Base-by-base conservation (phyloP, 1,140 invertebrate genomes). In the Trachymyrmex septentrionalis region DNA sequence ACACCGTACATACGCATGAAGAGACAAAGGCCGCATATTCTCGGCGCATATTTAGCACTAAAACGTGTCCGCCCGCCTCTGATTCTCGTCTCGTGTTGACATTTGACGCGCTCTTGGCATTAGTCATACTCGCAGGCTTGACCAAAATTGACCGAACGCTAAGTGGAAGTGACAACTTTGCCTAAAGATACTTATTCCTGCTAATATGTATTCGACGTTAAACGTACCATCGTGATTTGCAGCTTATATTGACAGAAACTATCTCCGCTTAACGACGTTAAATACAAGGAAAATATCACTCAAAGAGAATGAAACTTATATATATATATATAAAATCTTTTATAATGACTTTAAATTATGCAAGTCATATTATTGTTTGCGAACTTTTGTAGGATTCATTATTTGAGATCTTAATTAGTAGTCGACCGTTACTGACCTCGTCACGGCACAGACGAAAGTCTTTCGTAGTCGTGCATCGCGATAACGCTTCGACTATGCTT, bases 371-470 rank as follows among this genome's bases (percentile, higher is more conserved):
- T 57, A 69, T 10, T 21, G 12, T 16, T 73, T 57, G 53, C 55
- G 27, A 2, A 14, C n/a, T 16, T 71, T 69, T 5, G 24, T 64
- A 14, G 10, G 21, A 82, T 61, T 84, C 21, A 14, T 73, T 34
- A 84, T 30, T 48, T 61, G 71, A 87, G 53, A 87, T 88, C 71
- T 87, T 91, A 91, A 91, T 87, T 91, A 91, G 72, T 85, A 73
- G 34, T 80, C 67, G 85, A 84, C 53, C 86, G 75, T 88, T 73
- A 88, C 88, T 91, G 90, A 91, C 90, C 90, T 91, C 87, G 81
- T 75, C 57, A 86, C 72, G 55, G 27, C 72, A 80, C 53, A 44
- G 55, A 53, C 63, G 66, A 80, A 87, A 57, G 72, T 85, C 30
- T 78, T 81, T 76, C 55, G 69, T 34, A 73, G 48, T 63, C 14